A percentile compares a stretch with the other conserved stretches of the same genome.
phyloP scores from a whole-genome alignment of 2,888 invertebrate species.

The Blastobasis lacticolella region DNA sequence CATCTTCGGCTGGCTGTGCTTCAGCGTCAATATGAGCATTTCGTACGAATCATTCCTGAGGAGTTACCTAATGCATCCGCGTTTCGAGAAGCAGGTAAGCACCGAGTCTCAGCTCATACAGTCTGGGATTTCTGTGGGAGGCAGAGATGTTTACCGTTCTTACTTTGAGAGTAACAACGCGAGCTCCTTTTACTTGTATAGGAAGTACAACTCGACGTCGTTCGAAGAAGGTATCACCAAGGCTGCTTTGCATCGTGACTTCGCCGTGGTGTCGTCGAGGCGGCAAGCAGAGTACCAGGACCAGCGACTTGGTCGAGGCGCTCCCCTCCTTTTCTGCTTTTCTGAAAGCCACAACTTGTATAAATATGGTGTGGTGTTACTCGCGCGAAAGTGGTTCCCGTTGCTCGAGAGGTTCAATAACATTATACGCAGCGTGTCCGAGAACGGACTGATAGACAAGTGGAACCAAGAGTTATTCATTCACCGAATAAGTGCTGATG shows the following conservation, averaged over 20 bases:
- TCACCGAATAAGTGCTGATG: conserved; percentile 33
- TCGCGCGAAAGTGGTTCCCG: conserved; percentile 64
- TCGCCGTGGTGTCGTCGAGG: conserved; percentile 59
- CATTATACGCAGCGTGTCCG: conserved; percentile 62
- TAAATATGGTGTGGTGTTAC: conserved; percentile 64
- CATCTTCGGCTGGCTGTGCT: conserved; percentile 62
- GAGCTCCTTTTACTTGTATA: conserved; percentile 64
- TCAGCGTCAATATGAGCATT: conserved; percentile 65
- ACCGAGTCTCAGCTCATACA: conserved; percentile 57
- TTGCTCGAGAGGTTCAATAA: conserved; percentile 56
- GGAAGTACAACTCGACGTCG: conserved; percentile 57
- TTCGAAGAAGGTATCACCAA: conserved; percentile 55
- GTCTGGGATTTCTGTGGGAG: conserved; percentile 59
- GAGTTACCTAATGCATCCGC: conserved; percentile 68
- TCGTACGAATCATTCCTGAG: conserved; percentile 68
- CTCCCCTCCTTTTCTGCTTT: conserved; percentile 58
- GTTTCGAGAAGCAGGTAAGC: conserved; percentile 67
- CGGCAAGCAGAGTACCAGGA: conserved; percentile 63
- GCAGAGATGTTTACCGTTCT: conserved; percentile 63
- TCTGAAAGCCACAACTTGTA: conserved; percentile 60
- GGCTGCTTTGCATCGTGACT: conserved; percentile 51
- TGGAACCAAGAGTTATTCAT: conserved; percentile 63
- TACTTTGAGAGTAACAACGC: conserved; percentile 67
- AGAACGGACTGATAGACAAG: conserved; percentile 65
- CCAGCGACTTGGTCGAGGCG: conserved; percentile 58